These are phyloP conservation scores for Dysidea cf. avara DNA, from an alignment of 37 sponge, comb jelly and placozoan species.

Conservation along the genomic window DNA sequence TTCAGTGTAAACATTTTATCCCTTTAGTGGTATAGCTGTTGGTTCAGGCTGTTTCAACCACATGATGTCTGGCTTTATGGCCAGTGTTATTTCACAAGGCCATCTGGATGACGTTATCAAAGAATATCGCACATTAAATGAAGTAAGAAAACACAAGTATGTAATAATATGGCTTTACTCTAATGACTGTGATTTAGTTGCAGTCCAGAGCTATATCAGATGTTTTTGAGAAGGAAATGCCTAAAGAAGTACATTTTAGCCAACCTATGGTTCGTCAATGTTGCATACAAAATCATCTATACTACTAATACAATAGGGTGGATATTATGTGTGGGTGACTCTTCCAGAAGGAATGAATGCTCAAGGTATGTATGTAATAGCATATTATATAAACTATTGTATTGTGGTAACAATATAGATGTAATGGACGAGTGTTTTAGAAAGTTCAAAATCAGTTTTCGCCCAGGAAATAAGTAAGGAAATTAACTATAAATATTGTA, in stretches of 20 bases:
- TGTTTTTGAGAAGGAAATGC: too few species aligned
- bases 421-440: constrained; percentile 15
- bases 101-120: constrained; percentile 31
- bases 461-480: constrained; percentile 29
- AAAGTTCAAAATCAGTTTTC: constrained; percentile 16
- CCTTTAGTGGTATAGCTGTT: constrained; percentile 26
- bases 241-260: too few species aligned
- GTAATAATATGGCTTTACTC: too few species aligned
- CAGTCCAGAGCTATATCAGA: background rate
- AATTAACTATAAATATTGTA: too few species aligned
- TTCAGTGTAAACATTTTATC: too few species aligned
- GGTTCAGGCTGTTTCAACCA: constrained; percentile 75
- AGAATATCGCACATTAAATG: constrained; percentile 8
- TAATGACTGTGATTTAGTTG: too few species aligned
- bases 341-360: constrained; percentile 50
- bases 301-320: too few species aligned
- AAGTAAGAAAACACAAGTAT: too few species aligned
- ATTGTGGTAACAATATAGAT: too few species aligned
- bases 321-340: constrained; percentile 68
- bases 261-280: background rate
- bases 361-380: too few species aligned
- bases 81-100: constrained; percentile 51
- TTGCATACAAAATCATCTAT: too few species aligned
- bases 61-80: constrained; percentile 45
- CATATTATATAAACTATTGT: too few species aligned